phyloP scores from a whole-genome alignment of 2,888 invertebrate genomes.

The Caenorhabditis sp. region DNA sequence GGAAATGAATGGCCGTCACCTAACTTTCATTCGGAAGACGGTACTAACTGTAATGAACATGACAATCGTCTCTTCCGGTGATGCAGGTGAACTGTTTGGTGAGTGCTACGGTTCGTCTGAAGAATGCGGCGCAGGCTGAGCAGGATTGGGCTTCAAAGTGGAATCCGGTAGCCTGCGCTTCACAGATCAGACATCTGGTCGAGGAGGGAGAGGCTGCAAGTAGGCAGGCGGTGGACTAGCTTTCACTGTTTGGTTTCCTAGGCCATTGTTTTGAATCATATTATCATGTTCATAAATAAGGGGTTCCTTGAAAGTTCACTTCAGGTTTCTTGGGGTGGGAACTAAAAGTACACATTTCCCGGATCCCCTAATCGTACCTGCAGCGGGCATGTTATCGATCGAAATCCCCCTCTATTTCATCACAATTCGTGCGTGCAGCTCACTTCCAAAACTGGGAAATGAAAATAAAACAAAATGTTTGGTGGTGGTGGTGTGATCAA shows the following conservation, averaged over 20 bases:
- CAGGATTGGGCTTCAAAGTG: conserved; percentile 77
- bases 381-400: too few relatives aligned
- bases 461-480: background rate
- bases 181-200: conserved; percentile 59
- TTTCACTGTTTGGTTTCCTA: too few relatives aligned
- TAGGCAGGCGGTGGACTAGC: too few relatives aligned
- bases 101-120: conserved; percentile 73
- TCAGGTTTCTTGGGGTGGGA: too few relatives aligned
- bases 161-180: conserved; percentile 77
- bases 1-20: background rate
- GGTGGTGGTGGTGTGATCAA: conserved; percentile 27
- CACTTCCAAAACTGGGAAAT: background rate
- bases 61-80: conserved; percentile 65
- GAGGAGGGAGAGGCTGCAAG: too few relatives aligned
- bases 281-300: too few relatives aligned
- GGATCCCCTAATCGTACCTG: too few relatives aligned
- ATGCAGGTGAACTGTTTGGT: conserved; percentile 67
- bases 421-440: too few relatives aligned
- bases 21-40: background rate
- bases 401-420: too few relatives aligned
- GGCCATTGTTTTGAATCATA: too few relatives aligned
- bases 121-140: conserved; percentile 77
- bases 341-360: too few relatives aligned
- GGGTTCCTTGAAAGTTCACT: too few relatives aligned
- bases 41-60: conserved; percentile 67